Evolutionary conservation across 2,888 invertebrate genomes (phyloP), one percentile per base, ranked within the genome.

Genomic region (Agapostemon virescens): DNA sequence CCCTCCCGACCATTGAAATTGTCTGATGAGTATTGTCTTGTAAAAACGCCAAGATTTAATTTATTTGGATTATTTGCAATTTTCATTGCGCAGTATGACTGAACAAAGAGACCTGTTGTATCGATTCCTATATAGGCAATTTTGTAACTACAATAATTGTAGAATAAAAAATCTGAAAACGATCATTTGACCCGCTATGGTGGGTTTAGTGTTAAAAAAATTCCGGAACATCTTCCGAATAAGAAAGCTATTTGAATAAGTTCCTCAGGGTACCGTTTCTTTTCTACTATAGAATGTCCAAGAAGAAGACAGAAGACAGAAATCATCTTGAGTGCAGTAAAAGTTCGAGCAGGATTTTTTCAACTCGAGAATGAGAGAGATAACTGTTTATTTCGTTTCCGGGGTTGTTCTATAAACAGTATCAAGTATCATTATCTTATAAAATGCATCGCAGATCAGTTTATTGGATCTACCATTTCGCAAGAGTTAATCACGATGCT

Each of bases 391-490:
- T 3, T 49, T 49, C 49, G n/a, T 49, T 49, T 49, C 49, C 55
- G 55, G 23, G 23, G 23, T 61, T 61, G 20, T 11, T 61, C 17
- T 20, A 9, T 13, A 13, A 36, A 23, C 36, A 13, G n/a, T 36
- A 13, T 11, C 13, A 13, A n/a, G n/a, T n/a, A 36, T 5, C n/a
- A 36, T n/a, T 36, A n/a, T n/a, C 33, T 33, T 63, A 13, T n/a
- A 63, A n/a, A 33, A 36, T 15, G 20, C 36, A 63, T 36, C 36
- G n/a, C 36, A 36, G 36, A 36, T 63, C 63, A 49, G 52, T 9
- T 68, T 64, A 77, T 64, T 69, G 66, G 40, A 6, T 17, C 26
- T 66, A 78, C 49, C 72, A 20, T 49, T 26, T 61, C 33, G 61
- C 20, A 20, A 30, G 20, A 61, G 33, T 33, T 30, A 30, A 61